A percentile compares a stretch with the other conserved stretches of the same genome.
Evolutionary conservation across 2,797 vertebrate species (phyloP).

Genomic region (Thaleichthys pacificus): DNA sequence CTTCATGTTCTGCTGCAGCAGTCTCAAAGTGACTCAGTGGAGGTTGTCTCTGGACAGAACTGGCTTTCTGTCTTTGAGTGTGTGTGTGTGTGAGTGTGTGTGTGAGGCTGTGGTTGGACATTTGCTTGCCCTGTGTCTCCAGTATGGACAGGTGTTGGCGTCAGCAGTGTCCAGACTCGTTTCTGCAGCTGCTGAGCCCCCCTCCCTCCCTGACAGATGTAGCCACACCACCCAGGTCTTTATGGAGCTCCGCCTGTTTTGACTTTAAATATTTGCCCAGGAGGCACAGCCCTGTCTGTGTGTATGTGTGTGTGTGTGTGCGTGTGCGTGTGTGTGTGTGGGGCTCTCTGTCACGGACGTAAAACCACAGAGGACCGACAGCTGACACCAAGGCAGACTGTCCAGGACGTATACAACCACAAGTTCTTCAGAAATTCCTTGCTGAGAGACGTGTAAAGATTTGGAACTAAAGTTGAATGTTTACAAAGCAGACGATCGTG

Average conservation of each 20-base stretch:
- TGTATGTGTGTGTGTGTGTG: constrained; percentile 8
- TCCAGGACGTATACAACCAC: background rate
- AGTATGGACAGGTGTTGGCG: constrained; percentile 79
- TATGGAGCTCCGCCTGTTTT: constrained; percentile 77
- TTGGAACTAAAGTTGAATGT: background rate
- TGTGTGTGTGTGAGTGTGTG: constrained; percentile 9
- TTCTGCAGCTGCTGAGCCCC: constrained; percentile 74
- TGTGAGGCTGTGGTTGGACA: constrained; percentile 66
- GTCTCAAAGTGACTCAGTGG: constrained; percentile 27
- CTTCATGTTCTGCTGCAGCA: background rate
- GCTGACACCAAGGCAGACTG: constrained; percentile 13
- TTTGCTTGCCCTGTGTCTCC: constrained; percentile 75
- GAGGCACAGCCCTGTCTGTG: constrained; percentile 65
- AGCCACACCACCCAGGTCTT: constrained; percentile 75
- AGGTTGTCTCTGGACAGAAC: constrained; percentile 21
- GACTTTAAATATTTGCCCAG: constrained; percentile 85
- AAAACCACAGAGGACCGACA: constrained; percentile 23
- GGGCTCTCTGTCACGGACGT: constrained; percentile 15
- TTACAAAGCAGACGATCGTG: background rate
- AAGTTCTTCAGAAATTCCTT: background rate
- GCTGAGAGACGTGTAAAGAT: background rate
- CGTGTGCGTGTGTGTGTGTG: background rate
- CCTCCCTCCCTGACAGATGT: constrained; percentile 73
- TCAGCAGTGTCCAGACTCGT: constrained; percentile 78
- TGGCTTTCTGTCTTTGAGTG: constrained; percentile 26